Evolutionary conservation across 2,888 invertebrate genomes (phyloP).

Genomic region (Omphaloscelis lunosa): DNA sequence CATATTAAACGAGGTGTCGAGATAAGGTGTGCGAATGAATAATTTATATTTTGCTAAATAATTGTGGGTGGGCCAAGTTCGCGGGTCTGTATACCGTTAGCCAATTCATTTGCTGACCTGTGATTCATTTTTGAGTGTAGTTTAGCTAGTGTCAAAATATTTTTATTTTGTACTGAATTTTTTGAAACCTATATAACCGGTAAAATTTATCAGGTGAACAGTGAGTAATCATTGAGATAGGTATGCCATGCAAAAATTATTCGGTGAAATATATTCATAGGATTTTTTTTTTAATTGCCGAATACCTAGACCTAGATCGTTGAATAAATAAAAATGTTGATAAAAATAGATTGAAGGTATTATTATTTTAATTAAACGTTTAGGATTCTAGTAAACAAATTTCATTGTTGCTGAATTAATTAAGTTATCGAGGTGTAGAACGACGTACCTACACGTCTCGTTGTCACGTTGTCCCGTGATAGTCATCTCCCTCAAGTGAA

Average conservation of each 20-base stretch:
- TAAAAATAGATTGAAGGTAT: too few species aligned
- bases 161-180: slow-evolving; percentile 6
- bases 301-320: too few species aligned
- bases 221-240: background rate
- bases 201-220: background rate
- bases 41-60: slow-evolving; percentile 40
- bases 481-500: background rate
- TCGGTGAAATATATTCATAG: background rate
- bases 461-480: background rate
- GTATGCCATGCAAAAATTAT: background rate
- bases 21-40: slow-evolving; percentile 45
- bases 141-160: slow-evolving; percentile 24
- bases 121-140: slow-evolving; percentile 40
- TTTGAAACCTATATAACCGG: background rate
- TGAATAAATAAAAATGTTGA: too few species aligned
- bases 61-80: slow-evolving; percentile 28
- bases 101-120: slow-evolving; percentile 48
- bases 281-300: too few species aligned
- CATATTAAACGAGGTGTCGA: slow-evolving; percentile 39
- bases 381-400: too few species aligned
- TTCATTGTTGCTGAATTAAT: background rate
- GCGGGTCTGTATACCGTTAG: slow-evolving; percentile 45
- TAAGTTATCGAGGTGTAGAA: slow-evolving; percentile 9
- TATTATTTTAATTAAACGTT: too few species aligned
- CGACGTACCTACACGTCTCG: too few species aligned